These are phyloP conservation scores for Mohoua ochrocephala DNA, from an alignment of 2,113 vertebrate species.

Conservation along the genomic window DNA sequence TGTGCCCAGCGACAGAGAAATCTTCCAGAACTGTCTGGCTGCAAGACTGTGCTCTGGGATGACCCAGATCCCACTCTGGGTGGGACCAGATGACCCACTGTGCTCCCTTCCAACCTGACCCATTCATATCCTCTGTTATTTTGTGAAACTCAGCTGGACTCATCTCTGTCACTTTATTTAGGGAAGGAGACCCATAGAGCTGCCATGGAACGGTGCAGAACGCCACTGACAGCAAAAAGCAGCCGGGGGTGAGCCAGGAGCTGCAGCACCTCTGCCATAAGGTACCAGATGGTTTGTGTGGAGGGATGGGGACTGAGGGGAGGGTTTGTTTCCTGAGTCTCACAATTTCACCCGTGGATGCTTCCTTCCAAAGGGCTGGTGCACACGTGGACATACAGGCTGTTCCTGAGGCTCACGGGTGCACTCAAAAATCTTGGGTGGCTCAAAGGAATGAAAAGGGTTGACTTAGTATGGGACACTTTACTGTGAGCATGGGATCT, in stretches of 20 bases:
- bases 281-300: neutral
- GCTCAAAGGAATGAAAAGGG: neutral
- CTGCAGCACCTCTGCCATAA: accelerated
- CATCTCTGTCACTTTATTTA: neutral
- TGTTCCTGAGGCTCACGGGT: neutral
- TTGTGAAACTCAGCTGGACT: neutral
- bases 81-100: neutral
- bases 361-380: neutral
- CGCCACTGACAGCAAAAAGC: neutral
- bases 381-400: neutral
- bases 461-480: neutral
- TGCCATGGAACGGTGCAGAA: neutral
- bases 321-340: neutral
- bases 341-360: neutral
- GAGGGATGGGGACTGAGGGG: neutral
- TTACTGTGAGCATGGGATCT: neutral
- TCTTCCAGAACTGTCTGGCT: neutral
- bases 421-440: neutral
- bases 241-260: neutral
- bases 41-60: neutral
- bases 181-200: neutral
- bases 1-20: neutral
- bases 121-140: neutral
- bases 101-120: neutral
- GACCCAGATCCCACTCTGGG: neutral